phyloP scores from a whole-genome alignment of 2,113 vertebrate genomes.

The Desmodus rotundus region DNA sequence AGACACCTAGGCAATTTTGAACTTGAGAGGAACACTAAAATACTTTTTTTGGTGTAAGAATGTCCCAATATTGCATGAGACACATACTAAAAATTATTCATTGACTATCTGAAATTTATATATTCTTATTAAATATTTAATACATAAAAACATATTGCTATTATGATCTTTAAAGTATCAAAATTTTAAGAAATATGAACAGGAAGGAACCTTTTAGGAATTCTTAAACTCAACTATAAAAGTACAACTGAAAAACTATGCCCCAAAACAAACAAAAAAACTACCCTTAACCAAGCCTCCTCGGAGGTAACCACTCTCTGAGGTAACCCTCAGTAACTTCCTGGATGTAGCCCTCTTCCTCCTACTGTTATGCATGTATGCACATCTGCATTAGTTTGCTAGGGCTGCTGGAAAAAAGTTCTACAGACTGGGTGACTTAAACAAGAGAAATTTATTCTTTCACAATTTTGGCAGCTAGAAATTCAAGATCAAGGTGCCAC shows the following conservation, averaged over 20 bases:
- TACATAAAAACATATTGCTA: neutral
- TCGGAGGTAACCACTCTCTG: neutral
- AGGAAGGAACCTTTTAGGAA: neutral
- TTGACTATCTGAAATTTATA: neutral
- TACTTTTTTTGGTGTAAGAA: neutral
- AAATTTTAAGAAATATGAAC: neutral
- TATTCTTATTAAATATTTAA: neutral
- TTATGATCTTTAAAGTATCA: no score
- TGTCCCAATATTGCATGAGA: neutral
- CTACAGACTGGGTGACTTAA: neutral
- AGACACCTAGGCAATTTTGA: neutral
- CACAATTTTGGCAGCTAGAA: neutral
- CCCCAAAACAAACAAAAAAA: neutral
- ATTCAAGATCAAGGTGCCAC: neutral
- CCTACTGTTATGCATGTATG: neutral
- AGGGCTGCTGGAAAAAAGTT: no score
- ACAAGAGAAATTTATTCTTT: neutral
- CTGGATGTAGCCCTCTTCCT: neutral
- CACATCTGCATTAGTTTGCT: neutral
- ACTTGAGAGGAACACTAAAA: neutral
- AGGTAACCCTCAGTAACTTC: neutral
- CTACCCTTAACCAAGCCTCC: neutral
- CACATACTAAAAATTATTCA: neutral
- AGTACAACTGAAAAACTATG: neutral
- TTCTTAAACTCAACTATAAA: neutral